Conservation (phyloP, 2,113 vertebrate genomes). For the Mus pahari region DNA sequence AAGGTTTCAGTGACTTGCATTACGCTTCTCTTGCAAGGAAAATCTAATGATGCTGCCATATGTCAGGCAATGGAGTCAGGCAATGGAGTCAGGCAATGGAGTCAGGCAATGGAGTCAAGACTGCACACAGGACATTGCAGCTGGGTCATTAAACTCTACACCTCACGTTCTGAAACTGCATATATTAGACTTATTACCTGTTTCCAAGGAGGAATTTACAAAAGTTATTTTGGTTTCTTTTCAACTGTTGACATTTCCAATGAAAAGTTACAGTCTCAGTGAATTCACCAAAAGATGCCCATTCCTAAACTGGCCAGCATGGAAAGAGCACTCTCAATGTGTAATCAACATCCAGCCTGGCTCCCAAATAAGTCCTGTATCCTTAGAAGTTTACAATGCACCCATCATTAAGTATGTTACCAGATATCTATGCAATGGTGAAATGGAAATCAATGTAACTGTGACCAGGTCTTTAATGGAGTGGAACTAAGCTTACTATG, state of each 20-base stretch:
- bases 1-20: not conserved
- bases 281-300: not conserved
- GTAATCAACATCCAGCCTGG: not conserved
- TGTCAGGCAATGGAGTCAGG: not conserved
- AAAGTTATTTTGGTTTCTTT: not conserved
- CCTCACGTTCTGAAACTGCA: not conserved
- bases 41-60: not conserved
- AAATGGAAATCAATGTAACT: not conserved
- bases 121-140: not conserved
- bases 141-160: not conserved
- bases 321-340: not conserved
- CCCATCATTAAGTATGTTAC: not conserved
- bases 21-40: not conserved
- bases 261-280: conserved; percentile 4
- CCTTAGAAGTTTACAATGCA: not conserved
- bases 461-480: not conserved
- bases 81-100: no score
- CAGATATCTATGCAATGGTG: not conserved
- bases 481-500: conserved; percentile 12
- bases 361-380: not conserved
- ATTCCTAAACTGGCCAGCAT: not conserved
- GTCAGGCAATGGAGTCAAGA: not conserved
- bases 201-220: not conserved
- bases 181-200: not conserved
- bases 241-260: not conserved